These are phyloP conservation scores for Eucriotettix oculatus DNA, from an alignment of 2,888 invertebrate species.

Conservation along the genomic window DNA sequence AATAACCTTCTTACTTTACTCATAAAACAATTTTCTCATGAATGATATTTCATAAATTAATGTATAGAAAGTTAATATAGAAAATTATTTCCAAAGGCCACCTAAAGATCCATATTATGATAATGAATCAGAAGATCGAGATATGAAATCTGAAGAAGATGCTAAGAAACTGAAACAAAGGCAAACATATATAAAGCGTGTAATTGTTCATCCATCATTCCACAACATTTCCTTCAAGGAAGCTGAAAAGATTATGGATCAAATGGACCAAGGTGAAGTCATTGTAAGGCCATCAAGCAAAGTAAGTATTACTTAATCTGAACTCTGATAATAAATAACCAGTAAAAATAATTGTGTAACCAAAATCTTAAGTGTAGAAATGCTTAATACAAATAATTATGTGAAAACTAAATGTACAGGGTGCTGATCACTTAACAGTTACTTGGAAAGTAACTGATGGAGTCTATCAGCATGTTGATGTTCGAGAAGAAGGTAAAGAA, in stretches of 20 bases:
- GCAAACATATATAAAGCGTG: slow-evolving; percentile 82
- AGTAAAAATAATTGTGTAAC: too few relatives aligned
- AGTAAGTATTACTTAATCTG: slow-evolving; percentile 24
- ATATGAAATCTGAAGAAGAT: slow-evolving; percentile 60
- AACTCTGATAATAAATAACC: too few relatives aligned
- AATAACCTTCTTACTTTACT: too few relatives aligned
- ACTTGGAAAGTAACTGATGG: slow-evolving; percentile 97
- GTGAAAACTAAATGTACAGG: slow-evolving; percentile 24
- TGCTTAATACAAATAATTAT: neutral
- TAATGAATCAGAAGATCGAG: slow-evolving; percentile 63
- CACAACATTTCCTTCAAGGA: slow-evolving; percentile 89
- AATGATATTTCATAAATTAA: too few relatives aligned
- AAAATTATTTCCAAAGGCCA: slow-evolving; percentile 32
- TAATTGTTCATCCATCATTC: slow-evolving; percentile 95
- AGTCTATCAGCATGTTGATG: slow-evolving; percentile 91
- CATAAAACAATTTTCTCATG: too few relatives aligned
- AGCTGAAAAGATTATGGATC: slow-evolving; percentile 77
- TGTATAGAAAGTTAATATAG: too few relatives aligned
- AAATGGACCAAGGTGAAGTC: slow-evolving; percentile 92
- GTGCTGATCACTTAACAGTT: slow-evolving; percentile 86
- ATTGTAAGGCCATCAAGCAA: slow-evolving; percentile 94
- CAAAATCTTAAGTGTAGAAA: too few relatives aligned
- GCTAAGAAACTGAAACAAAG: slow-evolving; percentile 66
- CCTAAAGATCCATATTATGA: slow-evolving; percentile 84
- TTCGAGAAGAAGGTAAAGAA: slow-evolving; percentile 88